Conservation (phyloP, 2,888 invertebrate genomes). For the Adela reaumurella region DNA sequence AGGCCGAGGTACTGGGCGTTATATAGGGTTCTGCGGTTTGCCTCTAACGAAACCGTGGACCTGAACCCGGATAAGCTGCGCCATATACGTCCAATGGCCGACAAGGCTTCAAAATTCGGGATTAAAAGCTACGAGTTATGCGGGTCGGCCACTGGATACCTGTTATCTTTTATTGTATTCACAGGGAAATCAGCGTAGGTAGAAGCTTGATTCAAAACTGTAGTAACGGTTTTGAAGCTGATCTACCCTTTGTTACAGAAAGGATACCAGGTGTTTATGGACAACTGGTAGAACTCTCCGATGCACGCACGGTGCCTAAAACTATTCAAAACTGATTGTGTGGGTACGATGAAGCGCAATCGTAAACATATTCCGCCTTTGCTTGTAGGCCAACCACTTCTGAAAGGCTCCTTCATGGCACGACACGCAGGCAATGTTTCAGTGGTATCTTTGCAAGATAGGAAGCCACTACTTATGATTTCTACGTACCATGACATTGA, state of each 20-base stretch:
- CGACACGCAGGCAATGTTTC: slow-evolving; percentile 3
- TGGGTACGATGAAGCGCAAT: not conserved
- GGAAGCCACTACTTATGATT: slow-evolving; percentile 9
- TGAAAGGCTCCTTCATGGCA: slow-evolving; percentile 1
- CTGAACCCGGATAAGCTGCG: slow-evolving; percentile 1
- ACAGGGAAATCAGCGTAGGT: not conserved
- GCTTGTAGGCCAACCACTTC: not conserved
- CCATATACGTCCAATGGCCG: slow-evolving; percentile 5
- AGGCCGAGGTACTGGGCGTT: not conserved
- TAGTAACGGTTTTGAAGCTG: too few species aligned
- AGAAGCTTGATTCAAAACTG: too few species aligned
- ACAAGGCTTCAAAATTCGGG: slow-evolving; percentile 10
- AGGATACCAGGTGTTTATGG: slow-evolving; percentile 10
- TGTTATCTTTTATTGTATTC: not conserved
- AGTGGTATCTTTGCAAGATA: slow-evolving; percentile 11
- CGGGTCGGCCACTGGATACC: slow-evolving; percentile 8
- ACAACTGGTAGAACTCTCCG: slow-evolving; percentile 13
- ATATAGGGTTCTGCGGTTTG: slow-evolving; percentile 1
- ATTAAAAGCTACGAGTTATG: slow-evolving; percentile 16
- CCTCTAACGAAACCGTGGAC: too few species aligned
- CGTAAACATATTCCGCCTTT: not conserved
- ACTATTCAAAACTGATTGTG: slow-evolving; percentile 2
- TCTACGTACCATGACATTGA: slow-evolving; percentile 12
- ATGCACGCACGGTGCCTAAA: slow-evolving; percentile 6
- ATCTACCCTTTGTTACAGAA: not conserved